Evolutionary conservation across 2,113 vertebrate species (phyloP), one percentile per base, ranked within the genome.

Genomic region (Cyrtonyx montezumae): DNA sequence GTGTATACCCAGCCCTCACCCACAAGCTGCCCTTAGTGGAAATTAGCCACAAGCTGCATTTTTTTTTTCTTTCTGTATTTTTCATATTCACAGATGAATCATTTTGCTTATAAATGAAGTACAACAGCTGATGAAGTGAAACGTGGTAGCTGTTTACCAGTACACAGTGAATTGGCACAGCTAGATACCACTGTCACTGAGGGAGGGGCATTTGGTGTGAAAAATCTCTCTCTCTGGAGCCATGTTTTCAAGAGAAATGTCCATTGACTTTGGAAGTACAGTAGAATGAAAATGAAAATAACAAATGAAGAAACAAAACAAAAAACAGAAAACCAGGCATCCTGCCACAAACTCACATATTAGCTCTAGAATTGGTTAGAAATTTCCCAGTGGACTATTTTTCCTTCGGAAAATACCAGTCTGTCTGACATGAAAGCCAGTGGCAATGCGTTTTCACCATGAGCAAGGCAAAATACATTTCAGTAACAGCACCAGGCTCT

Each of bases 51-150:
- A 34, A 92, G 79, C 59, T 81, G 69, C 90, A 68, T 84, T 74
- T 40, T 69, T 91, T 82, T 40, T 40, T 40, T 40, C 40, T 40
- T 53, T 9, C 51, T 26, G 26, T 30, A 53, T 53, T 42, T 42
- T 80, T 84, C 53, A 37, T 37, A 61, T 58, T 87, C 80, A 93
- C 84, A 76, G 42, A 86, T 65, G 88, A 87, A 92, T 91, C 34
- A 94, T 88, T 94, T 94, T 59, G 63, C 69, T 94, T 36, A 9
- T 82, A 95, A 95, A 87, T 93, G 79, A 95, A 87, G 49, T 79
- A 88, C 79, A 82, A 87, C 79, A 88, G 93, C 77, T 94, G 78
- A 73, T 19, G 30, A 73, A 81, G 80, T 66, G 87, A 89, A 90
- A 73, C 23, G 70, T 79, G 86, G 90, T 94, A 96, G 84, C 92